Evolutionary conservation across 2,797 vertebrate species (phyloP).

Genomic region (Sebastes oblongus): DNA sequence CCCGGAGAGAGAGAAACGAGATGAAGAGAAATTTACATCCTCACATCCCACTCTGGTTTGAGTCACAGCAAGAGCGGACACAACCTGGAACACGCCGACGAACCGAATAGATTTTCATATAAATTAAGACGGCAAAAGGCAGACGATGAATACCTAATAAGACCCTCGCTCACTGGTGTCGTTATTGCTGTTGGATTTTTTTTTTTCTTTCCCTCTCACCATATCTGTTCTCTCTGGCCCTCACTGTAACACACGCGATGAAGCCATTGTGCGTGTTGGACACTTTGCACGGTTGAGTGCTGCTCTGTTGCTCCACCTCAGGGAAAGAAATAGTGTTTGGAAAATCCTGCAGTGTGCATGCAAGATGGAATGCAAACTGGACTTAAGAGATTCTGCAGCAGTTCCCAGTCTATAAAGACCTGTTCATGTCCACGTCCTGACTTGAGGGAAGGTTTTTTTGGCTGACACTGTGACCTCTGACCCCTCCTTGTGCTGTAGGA

Average conservation of each 20-base stretch:
- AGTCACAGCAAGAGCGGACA: conserved; percentile 31
- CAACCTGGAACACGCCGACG: conserved; percentile 24
- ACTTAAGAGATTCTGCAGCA: conserved; percentile 1
- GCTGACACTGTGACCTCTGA: conserved; percentile 22
- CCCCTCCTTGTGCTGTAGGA: not conserved
- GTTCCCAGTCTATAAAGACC: not conserved
- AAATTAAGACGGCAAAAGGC: conserved; percentile 40
- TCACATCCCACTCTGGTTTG: conserved; percentile 46
- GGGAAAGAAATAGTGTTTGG: conserved; percentile 17
- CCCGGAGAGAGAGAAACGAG: not conserved
- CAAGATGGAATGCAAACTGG: not conserved
- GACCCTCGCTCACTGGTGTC: not conserved
- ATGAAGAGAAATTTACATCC: conserved; percentile 41
- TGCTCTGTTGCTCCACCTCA: conserved; percentile 33
- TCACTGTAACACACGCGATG: not conserved
- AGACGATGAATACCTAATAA: conserved; percentile 44
- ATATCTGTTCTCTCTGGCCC: not conserved
- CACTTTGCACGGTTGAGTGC: conserved; percentile 41
- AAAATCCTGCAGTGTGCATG: conserved; percentile 22
- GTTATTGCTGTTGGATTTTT: not conserved
- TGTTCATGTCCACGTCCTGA: not conserved
- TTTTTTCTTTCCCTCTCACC: not conserved
- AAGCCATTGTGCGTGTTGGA: conserved; percentile 37
- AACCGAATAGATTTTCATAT: conserved; percentile 56
- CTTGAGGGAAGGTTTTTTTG: not conserved